These are phyloP conservation scores for Lycodopsis pacificus DNA, from an alignment of 2,797 vertebrate genomes.

Conservation along the genomic window DNA sequence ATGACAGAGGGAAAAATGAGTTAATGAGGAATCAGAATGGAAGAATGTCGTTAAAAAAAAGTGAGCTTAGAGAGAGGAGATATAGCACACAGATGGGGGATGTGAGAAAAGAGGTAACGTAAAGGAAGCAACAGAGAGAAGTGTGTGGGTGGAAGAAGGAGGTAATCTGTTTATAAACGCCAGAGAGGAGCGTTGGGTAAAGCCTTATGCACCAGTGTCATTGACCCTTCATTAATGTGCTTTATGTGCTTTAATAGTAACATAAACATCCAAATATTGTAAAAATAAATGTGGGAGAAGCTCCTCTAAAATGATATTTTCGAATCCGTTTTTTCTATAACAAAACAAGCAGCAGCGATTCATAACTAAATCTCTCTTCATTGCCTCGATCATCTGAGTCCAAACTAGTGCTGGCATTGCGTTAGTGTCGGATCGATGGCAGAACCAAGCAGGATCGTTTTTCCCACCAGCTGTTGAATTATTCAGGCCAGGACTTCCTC, in stretches of 20 bases:
- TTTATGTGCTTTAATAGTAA: background rate
- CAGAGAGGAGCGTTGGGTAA: constrained; percentile 28
- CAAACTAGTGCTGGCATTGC: constrained; percentile 53
- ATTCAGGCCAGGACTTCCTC: constrained; percentile 78
- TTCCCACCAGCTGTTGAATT: constrained; percentile 85
- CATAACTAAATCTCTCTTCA: constrained; percentile 42
- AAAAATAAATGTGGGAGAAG: constrained; percentile 16
- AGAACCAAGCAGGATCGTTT: constrained; percentile 72
- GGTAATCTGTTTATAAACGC: constrained; percentile 55
- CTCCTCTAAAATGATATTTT: background rate
- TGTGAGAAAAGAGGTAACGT: constrained; percentile 27
- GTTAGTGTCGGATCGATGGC: constrained; percentile 70
- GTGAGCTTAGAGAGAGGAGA: constrained; percentile 14
- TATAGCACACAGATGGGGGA: constrained; percentile 37
- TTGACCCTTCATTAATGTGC: constrained; percentile 1
- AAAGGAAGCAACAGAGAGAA: constrained; percentile 42
- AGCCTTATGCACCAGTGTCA: constrained; percentile 40
- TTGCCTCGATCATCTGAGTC: constrained; percentile 27
- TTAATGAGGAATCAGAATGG: constrained; percentile 18
- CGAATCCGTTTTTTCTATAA: constrained; percentile 3
- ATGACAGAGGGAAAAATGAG: constrained; percentile 24
- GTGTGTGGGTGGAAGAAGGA: constrained; percentile 50
- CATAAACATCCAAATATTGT: background rate
- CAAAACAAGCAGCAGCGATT: constrained; percentile 19
- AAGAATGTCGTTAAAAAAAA: constrained; percentile 12